A percentile compares a stretch with the other conserved stretches of the same genome.
These are phyloP conservation scores for Petrosia ficiformis DNA, from an alignment of 37 sponge, comb jelly and placozoan species.

Conservation along the genomic window DNA sequence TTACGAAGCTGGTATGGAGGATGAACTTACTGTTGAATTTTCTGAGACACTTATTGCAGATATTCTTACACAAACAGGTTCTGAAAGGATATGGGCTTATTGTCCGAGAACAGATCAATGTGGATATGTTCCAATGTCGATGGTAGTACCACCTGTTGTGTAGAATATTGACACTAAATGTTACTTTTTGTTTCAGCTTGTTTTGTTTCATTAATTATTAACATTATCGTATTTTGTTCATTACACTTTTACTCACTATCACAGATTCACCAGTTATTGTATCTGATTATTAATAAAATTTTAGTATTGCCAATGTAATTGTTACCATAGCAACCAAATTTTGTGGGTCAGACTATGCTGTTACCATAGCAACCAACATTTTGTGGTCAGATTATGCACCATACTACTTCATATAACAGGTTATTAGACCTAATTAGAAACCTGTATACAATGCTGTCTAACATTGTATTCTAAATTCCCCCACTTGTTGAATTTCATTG, in stretches of 20 bases:
- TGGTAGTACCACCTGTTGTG: slow-evolving; percentile 72
- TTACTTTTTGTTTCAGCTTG: background rate
- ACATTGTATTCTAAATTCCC: too few species aligned
- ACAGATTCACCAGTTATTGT: too few species aligned
- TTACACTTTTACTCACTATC: background rate
- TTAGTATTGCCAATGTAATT: too few species aligned
- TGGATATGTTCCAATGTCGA: slow-evolving; percentile 66
- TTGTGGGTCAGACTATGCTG: too few species aligned
- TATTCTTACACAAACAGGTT: slow-evolving; percentile 59
- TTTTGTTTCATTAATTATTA: background rate
- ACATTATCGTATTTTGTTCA: background rate
- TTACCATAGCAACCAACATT: too few species aligned
- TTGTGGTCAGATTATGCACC: too few species aligned
- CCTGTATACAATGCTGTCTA: too few species aligned
- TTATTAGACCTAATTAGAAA: too few species aligned
- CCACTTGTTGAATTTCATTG: too few species aligned
- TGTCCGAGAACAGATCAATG: slow-evolving; percentile 52
- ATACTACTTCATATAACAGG: too few species aligned
- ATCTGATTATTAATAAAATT: too few species aligned
- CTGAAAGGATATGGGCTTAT: slow-evolving; percentile 77
- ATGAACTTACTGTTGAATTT: slow-evolving; percentile 66
- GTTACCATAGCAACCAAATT: too few species aligned
- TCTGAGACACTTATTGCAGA: slow-evolving; percentile 71
- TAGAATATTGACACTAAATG: slow-evolving; percentile 6
- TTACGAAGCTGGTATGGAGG: slow-evolving; percentile 59